These are phyloP conservation scores for Callimorpha dominula DNA, from an alignment of 2,888 invertebrate genomes.

Conservation along the genomic window DNA sequence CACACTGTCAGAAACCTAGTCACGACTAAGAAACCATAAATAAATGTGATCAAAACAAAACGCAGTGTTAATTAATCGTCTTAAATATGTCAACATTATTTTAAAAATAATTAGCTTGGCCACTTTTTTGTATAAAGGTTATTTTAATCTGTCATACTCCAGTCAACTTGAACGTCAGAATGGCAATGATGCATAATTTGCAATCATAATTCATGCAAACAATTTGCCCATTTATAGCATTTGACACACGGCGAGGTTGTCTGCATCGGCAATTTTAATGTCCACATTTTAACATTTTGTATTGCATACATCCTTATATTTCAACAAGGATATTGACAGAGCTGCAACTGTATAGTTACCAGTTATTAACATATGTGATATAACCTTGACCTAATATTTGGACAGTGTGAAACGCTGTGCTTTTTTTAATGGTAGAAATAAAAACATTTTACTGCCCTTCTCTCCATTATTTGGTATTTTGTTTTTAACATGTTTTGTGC, in stretches of 20 bases:
- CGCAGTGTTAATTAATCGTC: slow-evolving; percentile 17
- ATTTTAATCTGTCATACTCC: slow-evolving; percentile 16
- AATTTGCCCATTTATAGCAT: neutral
- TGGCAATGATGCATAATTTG: slow-evolving; percentile 13
- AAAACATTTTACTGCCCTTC: too few species aligned
- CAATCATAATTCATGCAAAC: slow-evolving; percentile 13
- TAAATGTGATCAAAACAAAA: slow-evolving; percentile 22
- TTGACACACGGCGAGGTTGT: slow-evolving; percentile 3
- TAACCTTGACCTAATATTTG: too few species aligned
- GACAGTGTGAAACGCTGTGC: too few species aligned
- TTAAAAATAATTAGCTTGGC: slow-evolving; percentile 22
- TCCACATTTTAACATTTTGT: neutral
- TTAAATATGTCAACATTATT: slow-evolving; percentile 30
- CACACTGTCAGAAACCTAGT: neutral
- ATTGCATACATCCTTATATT: neutral
- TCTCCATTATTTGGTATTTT: too few species aligned
- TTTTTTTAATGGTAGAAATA: too few species aligned
- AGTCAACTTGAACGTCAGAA: slow-evolving; percentile 1
- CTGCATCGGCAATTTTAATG: neutral
- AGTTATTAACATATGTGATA: neutral
- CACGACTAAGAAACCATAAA: slow-evolving; percentile 12
- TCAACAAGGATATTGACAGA: neutral
- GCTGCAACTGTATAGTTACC: neutral
- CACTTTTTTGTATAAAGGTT: neutral
- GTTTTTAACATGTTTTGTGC: too few species aligned